Percentiles rank a stretch among this genome's conserved stretches.
Conservation (phyloP, 2,888 invertebrate genomes). For the Tetrapedia diversipes region DNA sequence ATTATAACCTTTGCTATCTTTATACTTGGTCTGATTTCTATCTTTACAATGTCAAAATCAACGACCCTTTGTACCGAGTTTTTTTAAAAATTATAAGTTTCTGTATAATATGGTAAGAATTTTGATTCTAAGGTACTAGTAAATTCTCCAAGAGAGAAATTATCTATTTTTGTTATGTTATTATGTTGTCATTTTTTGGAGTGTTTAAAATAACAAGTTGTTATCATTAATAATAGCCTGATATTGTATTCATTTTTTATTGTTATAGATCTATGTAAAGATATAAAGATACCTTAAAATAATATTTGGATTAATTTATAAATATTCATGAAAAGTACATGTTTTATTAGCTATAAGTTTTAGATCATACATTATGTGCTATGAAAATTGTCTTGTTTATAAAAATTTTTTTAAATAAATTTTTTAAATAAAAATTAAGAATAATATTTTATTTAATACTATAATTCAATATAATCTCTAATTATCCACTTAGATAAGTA, state of each 20-base stretch:
- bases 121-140: conserved; percentile 10
- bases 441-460: neutral
- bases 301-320: conserved; percentile 41
- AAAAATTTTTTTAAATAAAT: neutral
- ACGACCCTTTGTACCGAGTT: conserved; percentile 21
- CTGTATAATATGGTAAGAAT: neutral
- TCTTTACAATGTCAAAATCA: conserved; percentile 56
- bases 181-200: conserved; percentile 29
- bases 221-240: conserved; percentile 12
- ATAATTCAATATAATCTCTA: conserved; percentile 1
- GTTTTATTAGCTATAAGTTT: conserved; percentile 11
- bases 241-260: conserved; percentile 15
- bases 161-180: conserved; percentile 30
- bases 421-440: conserved; percentile 8
- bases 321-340: conserved; percentile 22
- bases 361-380: neutral
- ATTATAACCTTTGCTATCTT: conserved; percentile 76
- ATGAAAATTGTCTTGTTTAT: conserved; percentile 1
- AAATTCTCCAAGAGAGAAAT: neutral
- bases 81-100: neutral
- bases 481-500: conserved; percentile 3
- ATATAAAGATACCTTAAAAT: conserved; percentile 19
- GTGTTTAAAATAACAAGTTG: conserved; percentile 17
- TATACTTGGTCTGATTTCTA: conserved; percentile 67
- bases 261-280: conserved; percentile 21